Percentiles rank a stretch among this genome's conserved stretches.
Conservation (phyloP, 35 echinoderm and acorn worm genomes). For the Ptychodera flava region DNA sequence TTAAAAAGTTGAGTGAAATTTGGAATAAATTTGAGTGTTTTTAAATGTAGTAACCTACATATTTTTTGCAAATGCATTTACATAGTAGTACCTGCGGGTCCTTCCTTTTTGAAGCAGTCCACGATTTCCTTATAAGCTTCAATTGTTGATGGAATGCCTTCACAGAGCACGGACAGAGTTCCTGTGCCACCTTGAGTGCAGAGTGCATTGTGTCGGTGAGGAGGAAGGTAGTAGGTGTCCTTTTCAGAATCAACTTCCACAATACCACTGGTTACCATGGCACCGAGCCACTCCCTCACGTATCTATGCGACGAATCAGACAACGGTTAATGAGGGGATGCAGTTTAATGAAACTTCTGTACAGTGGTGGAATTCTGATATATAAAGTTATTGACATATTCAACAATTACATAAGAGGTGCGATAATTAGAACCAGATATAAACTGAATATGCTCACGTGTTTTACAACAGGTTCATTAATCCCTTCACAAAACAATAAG, state of each 20-base stretch:
- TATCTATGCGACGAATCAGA: slow-evolving; percentile 19
- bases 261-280: slow-evolving; percentile 32
- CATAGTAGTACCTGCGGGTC: slow-evolving; percentile 5
- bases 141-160: slow-evolving; percentile 11
- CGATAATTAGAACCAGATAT: too few relatives aligned
- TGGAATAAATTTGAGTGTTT: too few relatives aligned
- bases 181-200: not conserved
- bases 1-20: too few relatives aligned
- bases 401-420: too few relatives aligned
- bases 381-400: too few relatives aligned
- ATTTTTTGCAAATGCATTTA: too few relatives aligned
- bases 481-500: too few relatives aligned
- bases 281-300: slow-evolving; percentile 66
- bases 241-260: slow-evolving; percentile 48
- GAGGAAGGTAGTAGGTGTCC: slow-evolving; percentile 30
- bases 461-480: too few relatives aligned
- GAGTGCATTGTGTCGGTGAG: not conserved
- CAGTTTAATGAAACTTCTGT: too few relatives aligned
- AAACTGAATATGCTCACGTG: too few relatives aligned
- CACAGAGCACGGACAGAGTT: not conserved
- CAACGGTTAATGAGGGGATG: not conserved
- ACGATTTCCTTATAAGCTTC: slow-evolving; percentile 5
- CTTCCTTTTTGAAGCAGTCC: slow-evolving; percentile 19
- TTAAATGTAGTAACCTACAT: too few relatives aligned
- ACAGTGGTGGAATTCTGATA: too few relatives aligned